Conservation (phyloP, 1,140 invertebrate species). For the Odontomachus brunneus region DNA sequence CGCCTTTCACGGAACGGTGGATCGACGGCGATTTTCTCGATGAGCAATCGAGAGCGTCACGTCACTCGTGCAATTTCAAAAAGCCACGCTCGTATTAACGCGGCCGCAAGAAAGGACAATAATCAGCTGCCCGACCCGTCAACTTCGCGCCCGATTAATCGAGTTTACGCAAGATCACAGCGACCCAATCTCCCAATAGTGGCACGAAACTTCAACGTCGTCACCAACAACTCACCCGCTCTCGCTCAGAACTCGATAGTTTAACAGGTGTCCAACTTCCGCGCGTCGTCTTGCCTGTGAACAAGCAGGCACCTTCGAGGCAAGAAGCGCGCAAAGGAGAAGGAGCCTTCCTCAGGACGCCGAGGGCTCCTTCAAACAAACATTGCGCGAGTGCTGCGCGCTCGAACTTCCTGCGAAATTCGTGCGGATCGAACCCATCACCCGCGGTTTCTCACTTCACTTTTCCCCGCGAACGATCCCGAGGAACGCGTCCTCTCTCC, state of each 20-base stretch:
- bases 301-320: conserved; percentile 61
- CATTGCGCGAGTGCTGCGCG: background rate
- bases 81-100: background rate
- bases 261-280: conserved; percentile 69
- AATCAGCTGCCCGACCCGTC: conserved; percentile 6
- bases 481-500: conserved; percentile 32
- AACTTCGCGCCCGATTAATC: conserved; percentile 21
- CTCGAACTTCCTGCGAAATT: conserved; percentile 12
- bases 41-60: background rate
- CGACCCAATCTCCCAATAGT: conserved; percentile 13
- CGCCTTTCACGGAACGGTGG: background rate
- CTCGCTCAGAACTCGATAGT: conserved; percentile 15
- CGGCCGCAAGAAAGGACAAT: background rate
- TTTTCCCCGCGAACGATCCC: conserved; percentile 13
- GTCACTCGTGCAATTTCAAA: background rate
- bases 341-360: background rate
- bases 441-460: conserved; percentile 48
- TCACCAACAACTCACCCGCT: conserved; percentile 41
- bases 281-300: conserved; percentile 59
- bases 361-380: conserved; percentile 9
- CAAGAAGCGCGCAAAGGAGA: conserved; percentile 18
- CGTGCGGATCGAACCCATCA: conserved; percentile 30
- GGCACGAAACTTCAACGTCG: conserved; percentile 13
- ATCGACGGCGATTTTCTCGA: too few species aligned
- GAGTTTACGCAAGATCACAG: conserved; percentile 15